These are phyloP conservation scores for Amniataba percoides DNA, from an alignment of 2,797 vertebrate genomes.

Conservation along the genomic window DNA sequence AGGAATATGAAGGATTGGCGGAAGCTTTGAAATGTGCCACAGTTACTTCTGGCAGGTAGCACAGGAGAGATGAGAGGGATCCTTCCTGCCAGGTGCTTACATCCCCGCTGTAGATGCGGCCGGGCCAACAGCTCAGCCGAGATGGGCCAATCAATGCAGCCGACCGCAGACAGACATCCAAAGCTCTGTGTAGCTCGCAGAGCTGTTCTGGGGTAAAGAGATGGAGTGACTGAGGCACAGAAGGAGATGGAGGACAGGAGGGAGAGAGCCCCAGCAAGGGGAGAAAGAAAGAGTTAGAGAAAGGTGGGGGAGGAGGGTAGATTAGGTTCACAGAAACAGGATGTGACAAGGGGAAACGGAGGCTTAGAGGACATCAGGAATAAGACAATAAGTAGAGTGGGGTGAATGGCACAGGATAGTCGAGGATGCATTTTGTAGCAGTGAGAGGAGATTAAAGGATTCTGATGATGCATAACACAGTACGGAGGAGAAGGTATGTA, in stretches of 20 bases:
- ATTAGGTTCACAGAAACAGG: conserved; percentile 55
- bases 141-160: conserved; percentile 32
- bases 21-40: conserved; percentile 53
- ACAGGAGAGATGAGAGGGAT: conserved; percentile 47
- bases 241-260: conserved; percentile 16
- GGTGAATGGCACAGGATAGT: background rate
- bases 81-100: conserved; percentile 49
- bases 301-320: background rate
- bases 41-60: conserved; percentile 56
- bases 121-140: conserved; percentile 31
- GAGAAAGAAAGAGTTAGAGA: background rate
- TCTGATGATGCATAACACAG: conserved; percentile 11
- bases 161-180: conserved; percentile 21
- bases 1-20: conserved; percentile 53
- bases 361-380: conserved; percentile 44
- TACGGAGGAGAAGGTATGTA: background rate
- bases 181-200: conserved; percentile 30
- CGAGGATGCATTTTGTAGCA: conserved; percentile 15
- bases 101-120: conserved; percentile 35
- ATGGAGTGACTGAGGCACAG: conserved; percentile 16
- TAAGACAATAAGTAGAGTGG: conserved; percentile 21
- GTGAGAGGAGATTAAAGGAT: conserved; percentile 43
- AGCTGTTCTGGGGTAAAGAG: background rate
- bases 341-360: conserved; percentile 48
- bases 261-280: background rate